A percentile compares a stretch with the other conserved stretches of the same genome.
phyloP scores from a whole-genome alignment of 2,113 vertebrate genomes.

The Setophaga coronata region DNA sequence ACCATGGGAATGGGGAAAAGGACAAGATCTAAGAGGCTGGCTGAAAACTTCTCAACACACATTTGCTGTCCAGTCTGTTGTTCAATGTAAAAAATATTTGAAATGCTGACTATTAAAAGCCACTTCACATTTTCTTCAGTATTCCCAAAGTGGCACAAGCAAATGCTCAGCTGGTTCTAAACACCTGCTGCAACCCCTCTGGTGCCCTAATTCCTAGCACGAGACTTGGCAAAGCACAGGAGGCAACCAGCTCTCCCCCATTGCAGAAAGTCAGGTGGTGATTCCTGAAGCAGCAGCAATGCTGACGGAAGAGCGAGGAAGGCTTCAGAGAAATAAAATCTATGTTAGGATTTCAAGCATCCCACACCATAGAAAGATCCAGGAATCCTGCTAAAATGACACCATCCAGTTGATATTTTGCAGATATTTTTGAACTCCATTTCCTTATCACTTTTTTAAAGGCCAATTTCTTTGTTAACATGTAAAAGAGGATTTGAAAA shows the following conservation, averaged over 20 bases:
- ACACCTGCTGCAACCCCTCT: rapidly evolving
- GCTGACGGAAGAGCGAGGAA: neutral
- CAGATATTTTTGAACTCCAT: conserved; percentile 10
- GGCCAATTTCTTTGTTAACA: conserved; percentile 18
- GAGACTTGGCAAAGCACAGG: neutral
- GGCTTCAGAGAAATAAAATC: neutral
- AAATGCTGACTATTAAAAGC: neutral
- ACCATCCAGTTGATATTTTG: neutral
- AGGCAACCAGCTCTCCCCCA: neutral
- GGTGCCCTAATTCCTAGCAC: neutral
- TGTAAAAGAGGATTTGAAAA: conserved; percentile 16
- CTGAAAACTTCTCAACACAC: neutral
- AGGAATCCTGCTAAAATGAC: neutral
- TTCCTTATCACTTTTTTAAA: conserved; percentile 23
- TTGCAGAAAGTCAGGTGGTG: neutral
- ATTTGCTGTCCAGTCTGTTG: neutral
- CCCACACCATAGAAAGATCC: neutral
- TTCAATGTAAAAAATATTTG: neutral
- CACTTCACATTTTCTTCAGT: neutral
- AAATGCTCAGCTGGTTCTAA: neutral
- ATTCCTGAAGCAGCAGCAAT: neutral
- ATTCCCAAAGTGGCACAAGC: neutral
- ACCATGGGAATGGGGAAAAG: neutral
- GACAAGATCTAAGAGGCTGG: neutral
- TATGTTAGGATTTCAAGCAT: conserved; percentile 4